Evolutionary conservation across 2,797 vertebrate species (phyloP), one percentile per base, ranked within the genome.

Genomic region (Molothrus aeneus): DNA sequence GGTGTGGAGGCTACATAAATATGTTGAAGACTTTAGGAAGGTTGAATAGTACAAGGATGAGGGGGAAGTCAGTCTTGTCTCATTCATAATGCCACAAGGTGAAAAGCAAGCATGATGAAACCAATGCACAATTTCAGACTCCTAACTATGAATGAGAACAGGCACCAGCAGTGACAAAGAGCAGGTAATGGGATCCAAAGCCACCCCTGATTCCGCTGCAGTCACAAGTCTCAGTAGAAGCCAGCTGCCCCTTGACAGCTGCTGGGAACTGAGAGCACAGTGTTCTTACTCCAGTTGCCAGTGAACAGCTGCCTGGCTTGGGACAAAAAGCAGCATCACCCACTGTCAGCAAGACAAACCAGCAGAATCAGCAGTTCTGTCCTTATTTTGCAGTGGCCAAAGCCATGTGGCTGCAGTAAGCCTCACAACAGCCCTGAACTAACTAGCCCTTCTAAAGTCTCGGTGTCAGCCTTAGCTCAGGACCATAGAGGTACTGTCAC

Each of bases 271-370:
- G 77, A 86, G 77, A 64, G 42, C 7, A 0, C 45, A 54, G 48
- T 92, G 84, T 82, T 84, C 90, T 68, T 40, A 13, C 17, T 54
- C 83, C 92, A 95, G 56, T 11, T 95, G 86, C 57, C 88, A 84
- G 31, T 3, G 24, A 94, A 65, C 94, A 96, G 87, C 90, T 95
- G 92, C 36, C 48, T 42, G n/a, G 25, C 54, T 78, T 3, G 28
- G 0, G 17, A 47, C n/a, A 61, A 66, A 86, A 92, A 56, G 7
- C 54, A 87, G 50, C 56, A 50, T 22, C 70, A 53, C 60, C 79
- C 53, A 42, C 38, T 22, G 53, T 32, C 82, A 86, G 77, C 1
- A 0, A 73, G 40, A 69, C 38, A 66, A 80, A 68, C 7, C 48
- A 34, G 24, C 47, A 80, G 29, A 60, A 40, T 71, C n/a, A 77